Percentiles rank a stretch among this genome's conserved stretches.
Evolutionary conservation across 2,888 invertebrate species (phyloP).

Genomic region (Rugalucina vietnamica): DNA sequence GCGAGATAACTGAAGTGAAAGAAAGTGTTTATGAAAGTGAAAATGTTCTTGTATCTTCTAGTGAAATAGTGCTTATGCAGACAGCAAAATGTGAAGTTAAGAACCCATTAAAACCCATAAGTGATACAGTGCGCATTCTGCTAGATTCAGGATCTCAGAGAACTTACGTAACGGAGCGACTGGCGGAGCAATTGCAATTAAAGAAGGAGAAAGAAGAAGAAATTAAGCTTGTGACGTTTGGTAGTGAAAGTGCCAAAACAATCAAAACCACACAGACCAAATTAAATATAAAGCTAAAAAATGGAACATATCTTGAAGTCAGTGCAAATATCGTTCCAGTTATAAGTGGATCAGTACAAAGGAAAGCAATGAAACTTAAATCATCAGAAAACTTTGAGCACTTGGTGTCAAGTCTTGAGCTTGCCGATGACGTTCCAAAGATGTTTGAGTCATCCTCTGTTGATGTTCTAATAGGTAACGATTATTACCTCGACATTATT

Average conservation of each 20-base stretch:
- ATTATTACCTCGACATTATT: too few species aligned
- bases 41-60: conserved; percentile 30
- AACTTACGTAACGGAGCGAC: conserved; percentile 14
- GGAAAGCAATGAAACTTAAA: too few species aligned
- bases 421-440: too few species aligned
- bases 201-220: not conserved
- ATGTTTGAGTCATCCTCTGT: too few species aligned
- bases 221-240: conserved; percentile 12
- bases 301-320: not conserved
- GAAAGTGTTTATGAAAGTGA: not conserved
- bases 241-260: not conserved
- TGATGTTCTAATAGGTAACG: too few species aligned
- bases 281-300: not conserved
- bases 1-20: not conserved
- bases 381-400: too few species aligned
- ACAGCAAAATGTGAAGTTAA: conserved; percentile 17
- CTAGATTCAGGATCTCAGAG: conserved; percentile 37
- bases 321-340: conserved; percentile 12
- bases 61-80: conserved; percentile 34
- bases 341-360: conserved; percentile 9
- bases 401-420: too few species aligned
- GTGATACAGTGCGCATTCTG: not conserved
- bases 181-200: not conserved
- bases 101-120: not conserved
- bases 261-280: conserved; percentile 2